phyloP scores from a whole-genome alignment of 2,797 vertebrate species.

The Periophthalmus magnuspinnatus region DNA sequence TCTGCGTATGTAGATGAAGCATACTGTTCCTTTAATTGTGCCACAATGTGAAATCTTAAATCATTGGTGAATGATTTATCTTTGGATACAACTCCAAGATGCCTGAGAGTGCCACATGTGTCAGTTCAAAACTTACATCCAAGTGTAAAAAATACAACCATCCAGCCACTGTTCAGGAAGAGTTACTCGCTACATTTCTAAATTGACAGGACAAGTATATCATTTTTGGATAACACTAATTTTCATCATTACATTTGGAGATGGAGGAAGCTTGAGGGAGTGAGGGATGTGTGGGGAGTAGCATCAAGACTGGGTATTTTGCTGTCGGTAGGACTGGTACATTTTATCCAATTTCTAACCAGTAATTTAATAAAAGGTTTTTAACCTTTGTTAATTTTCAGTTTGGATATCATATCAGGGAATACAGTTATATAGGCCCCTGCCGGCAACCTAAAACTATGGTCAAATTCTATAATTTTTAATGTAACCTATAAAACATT shows the following conservation, averaged over 20 bases:
- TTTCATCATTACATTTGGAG: background rate
- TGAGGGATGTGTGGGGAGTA: background rate
- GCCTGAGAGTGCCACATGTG: background rate
- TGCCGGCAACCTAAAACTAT: too few species aligned
- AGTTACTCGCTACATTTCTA: background rate
- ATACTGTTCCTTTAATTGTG: background rate
- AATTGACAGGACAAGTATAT: background rate
- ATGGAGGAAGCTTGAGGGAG: too few species aligned
- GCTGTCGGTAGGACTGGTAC: background rate
- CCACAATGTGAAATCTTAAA: background rate
- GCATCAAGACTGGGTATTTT: background rate
- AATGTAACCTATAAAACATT: background rate
- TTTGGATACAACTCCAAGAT: background rate
- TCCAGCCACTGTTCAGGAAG: background rate
- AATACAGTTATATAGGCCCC: background rate
- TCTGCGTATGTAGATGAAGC: background rate
- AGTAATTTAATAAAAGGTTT: background rate
- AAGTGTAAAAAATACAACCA: background rate
- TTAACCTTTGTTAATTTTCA: background rate
- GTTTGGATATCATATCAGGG: background rate
- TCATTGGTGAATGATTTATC: background rate
- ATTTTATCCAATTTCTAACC: background rate
- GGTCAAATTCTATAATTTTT: background rate
- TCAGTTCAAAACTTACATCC: background rate
- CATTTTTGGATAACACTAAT: background rate